These are phyloP conservation scores for Podarcis raffonei DNA, from an alignment of 2,113 vertebrate species.

Conservation along the genomic window DNA sequence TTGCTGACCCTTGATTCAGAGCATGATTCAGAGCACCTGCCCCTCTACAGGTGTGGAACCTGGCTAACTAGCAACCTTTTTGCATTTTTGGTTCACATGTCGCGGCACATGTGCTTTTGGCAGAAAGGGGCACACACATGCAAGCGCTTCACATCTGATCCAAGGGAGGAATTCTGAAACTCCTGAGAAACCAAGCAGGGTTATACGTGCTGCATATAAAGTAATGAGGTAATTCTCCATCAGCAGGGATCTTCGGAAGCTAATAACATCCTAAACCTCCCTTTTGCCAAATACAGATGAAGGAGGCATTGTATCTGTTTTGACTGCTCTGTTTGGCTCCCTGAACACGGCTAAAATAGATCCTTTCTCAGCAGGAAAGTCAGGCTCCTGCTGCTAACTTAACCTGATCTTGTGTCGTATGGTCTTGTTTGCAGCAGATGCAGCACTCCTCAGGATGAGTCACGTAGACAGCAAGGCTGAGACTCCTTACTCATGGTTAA, in stretches of 20 bases:
- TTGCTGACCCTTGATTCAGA: not conserved
- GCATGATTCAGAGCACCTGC: too few relatives aligned
- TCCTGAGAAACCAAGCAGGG: not conserved
- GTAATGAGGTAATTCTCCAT: not conserved
- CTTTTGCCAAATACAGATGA: not conserved
- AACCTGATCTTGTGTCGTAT: not conserved
- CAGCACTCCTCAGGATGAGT: not conserved
- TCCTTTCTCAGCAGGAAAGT: not conserved
- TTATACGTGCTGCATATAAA: not conserved
- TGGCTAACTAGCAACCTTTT: too few relatives aligned
- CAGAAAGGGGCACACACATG: not conserved
- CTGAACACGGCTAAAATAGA: not conserved
- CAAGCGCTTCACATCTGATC: not conserved
- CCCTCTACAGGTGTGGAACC: too few relatives aligned
- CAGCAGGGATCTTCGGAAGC: not conserved
- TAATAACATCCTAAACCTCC: not conserved
- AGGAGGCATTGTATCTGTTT: not conserved
- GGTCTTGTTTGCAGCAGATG: not conserved
- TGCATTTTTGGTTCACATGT: not conserved
- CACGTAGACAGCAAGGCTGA: not conserved
- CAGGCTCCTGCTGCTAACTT: not conserved
- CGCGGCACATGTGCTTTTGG: not conserved
- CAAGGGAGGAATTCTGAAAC: not conserved
- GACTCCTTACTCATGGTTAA: not conserved
- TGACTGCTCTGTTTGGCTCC: not conserved